A percentile compares a stretch with the other conserved stretches of the same genome.
Evolutionary conservation across 2,888 invertebrate genomes (phyloP).

Genomic region (Ennomos quercinarius): DNA sequence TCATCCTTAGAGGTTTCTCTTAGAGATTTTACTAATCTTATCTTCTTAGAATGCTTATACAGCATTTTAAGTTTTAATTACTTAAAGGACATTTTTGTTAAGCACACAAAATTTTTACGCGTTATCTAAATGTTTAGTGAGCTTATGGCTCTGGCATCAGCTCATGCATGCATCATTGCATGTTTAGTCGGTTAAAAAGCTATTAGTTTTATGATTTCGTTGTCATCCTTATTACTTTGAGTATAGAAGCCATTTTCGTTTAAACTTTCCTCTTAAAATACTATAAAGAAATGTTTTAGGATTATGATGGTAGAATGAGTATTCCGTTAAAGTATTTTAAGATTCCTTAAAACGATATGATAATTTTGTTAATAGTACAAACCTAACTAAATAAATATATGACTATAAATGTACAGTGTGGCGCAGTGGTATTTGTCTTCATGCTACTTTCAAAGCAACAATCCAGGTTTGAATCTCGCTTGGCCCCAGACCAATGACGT

Average conservation of each 20-base stretch:
- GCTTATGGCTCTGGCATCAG: conserved; percentile 30
- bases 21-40: conserved; percentile 26
- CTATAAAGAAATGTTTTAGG: conserved; percentile 10
- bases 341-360: background rate
- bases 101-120: conserved; percentile 16
- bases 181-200: conserved; percentile 38
- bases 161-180: conserved; percentile 39
- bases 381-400: background rate
- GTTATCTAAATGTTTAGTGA: conserved; percentile 29
- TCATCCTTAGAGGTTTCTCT: conserved; percentile 11
- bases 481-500: too few species aligned
- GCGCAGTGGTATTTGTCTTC: too few species aligned
- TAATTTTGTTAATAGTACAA: background rate
- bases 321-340: conserved; percentile 22
- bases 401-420: conserved; percentile 3
- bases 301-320: conserved; percentile 21
- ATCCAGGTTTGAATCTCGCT: too few species aligned
- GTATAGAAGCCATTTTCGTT: conserved; percentile 18
- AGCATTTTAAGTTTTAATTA: conserved; percentile 18
- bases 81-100: conserved; percentile 19
- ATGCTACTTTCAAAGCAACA: too few species aligned
- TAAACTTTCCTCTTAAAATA: conserved; percentile 10
- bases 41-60: conserved; percentile 18
- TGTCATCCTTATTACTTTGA: conserved; percentile 15
- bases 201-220: conserved; percentile 26